Evolutionary conservation across 2,797 vertebrate genomes (phyloP).

Genomic region (Sebastes oblongus): DNA sequence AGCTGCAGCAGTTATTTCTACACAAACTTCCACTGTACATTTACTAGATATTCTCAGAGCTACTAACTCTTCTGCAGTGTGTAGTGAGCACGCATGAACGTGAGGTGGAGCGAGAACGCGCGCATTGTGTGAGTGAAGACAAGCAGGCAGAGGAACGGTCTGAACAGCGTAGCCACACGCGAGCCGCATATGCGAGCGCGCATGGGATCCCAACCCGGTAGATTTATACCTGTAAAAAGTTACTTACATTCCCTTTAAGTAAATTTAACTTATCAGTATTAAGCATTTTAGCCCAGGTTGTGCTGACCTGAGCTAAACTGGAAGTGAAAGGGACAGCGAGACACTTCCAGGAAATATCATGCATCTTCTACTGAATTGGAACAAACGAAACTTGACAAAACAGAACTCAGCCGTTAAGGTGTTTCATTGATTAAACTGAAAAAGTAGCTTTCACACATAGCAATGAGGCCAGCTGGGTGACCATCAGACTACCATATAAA

Average conservation of each 20-base stretch:
- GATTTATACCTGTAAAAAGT: too few species aligned
- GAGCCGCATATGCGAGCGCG: too few species aligned
- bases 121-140: too few species aligned
- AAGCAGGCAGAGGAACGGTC: too few species aligned
- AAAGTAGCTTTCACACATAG: neutral
- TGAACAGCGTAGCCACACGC: too few species aligned
- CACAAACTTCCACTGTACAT: too few species aligned
- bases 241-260: neutral
- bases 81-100: too few species aligned
- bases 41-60: too few species aligned
- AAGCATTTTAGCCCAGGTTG: neutral
- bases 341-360: neutral
- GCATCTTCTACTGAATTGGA: neutral
- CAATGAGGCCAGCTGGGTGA: neutral
- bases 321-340: neutral
- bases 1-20: too few species aligned
- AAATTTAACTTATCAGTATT: neutral
- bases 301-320: neutral
- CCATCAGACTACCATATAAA: neutral
- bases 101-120: too few species aligned
- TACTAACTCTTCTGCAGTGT: too few species aligned
- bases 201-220: too few species aligned
- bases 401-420: neutral
- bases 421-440: neutral
- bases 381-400: neutral